Base-by-base conservation (phyloP, 92 coral and sea anemone genomes). In the Micromussa lordhowensis region DNA sequence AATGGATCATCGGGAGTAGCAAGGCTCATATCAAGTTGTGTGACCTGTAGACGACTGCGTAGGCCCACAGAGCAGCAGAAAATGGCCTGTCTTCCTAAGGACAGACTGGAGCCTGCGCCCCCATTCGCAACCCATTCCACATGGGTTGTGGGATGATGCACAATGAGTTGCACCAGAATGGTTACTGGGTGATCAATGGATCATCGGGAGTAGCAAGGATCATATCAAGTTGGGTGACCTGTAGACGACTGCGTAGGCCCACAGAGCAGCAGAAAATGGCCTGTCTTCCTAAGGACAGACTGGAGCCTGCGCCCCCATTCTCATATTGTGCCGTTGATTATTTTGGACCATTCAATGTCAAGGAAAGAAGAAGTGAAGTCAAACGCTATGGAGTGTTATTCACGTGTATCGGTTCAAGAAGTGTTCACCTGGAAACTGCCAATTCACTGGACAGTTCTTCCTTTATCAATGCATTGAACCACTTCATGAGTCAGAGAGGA, bases 271-370 rank as follows among this genome's bases (percentile, higher is more conserved):
- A 86, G 89, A 77, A 83, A 77, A 76, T 83, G 84, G 76, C 76
- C 49, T 74, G 53, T 15, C 82, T 77, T 63, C 88, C 91, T 38
- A 53, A 54, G 48, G 78, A 75, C 78, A 66, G 87, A 48, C 73
- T 86, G 29, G 89, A 76, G 58, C 90, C 90, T 44, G 77, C 91
- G 0, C 75, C 83, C 3, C 92, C 79, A 1, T 88, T 88, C 48
- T 80, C 86, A 3, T 88, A 80, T 74, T 66, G 86, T 64, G 86
- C 86, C 24, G 54, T 88, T 19, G 86, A 88, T 69, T 88, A n/a
- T 81, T 88, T 88, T 26, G 86, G 86, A 44, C 86, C 86, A 6
- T 81, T 80, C 59, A 30, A 32, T n/a, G 28, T 88, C 58, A 88
- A 81, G 49, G 91, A 88, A 36, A 80, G 29, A 71, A 80, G 82